These are phyloP conservation scores for Whitmania pigra DNA, from an alignment of 1,140 invertebrate genomes.

Conservation along the genomic window DNA sequence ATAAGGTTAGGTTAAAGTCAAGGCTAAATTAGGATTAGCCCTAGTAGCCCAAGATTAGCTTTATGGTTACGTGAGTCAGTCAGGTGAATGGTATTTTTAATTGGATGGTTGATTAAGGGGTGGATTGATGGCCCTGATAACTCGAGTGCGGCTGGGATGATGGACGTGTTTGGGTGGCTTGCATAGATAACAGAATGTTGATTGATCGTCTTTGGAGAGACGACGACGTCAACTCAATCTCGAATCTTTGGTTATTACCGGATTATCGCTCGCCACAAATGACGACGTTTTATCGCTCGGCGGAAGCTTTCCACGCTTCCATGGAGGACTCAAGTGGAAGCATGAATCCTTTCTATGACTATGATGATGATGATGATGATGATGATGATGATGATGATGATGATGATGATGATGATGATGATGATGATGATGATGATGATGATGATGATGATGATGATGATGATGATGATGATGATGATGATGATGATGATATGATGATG, in stretches of 20 bases:
- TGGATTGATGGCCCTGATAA: too few relatives aligned
- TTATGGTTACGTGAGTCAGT: too few relatives aligned
- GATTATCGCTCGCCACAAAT: slow-evolving; percentile 4
- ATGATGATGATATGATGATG: not conserved
- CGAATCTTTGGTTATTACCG: not conserved
- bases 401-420: slow-evolving; percentile 9
- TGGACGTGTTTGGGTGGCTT: too few relatives aligned
- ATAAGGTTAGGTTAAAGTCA: too few relatives aligned
- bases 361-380: slow-evolving; percentile 7
- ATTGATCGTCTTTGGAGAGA: too few relatives aligned
- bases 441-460: not conserved
- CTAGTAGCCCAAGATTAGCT: too few relatives aligned
- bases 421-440: not conserved
- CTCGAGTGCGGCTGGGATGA: too few relatives aligned
- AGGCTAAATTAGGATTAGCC: too few relatives aligned
- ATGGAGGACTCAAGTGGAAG: not conserved
- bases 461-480: not conserved
- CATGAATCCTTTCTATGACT: slow-evolving; percentile 15
- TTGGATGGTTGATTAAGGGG: too few relatives aligned
- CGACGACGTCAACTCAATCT: too few relatives aligned
- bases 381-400: slow-evolving; percentile 4
- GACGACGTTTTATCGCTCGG: slow-evolving; percentile 28
- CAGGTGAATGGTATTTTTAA: too few relatives aligned
- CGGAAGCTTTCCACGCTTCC: slow-evolving; percentile 25
- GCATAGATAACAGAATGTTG: too few relatives aligned